Base-by-base conservation (phyloP, 2,797 vertebrate genomes). In the Esox masquinongy region DNA sequence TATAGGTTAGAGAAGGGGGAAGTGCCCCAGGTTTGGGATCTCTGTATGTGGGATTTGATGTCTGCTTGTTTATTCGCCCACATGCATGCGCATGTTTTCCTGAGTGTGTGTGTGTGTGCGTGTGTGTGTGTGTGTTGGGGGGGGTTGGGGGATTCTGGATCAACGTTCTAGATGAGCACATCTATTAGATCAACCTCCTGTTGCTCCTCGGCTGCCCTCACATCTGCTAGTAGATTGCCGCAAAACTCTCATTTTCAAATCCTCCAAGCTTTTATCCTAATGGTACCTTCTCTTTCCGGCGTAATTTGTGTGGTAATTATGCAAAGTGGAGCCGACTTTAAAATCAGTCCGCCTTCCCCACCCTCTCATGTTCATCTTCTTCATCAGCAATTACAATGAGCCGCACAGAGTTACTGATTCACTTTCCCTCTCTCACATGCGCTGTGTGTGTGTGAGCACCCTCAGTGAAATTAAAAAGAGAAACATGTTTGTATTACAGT, bases 291-390 rank as follows among this genome's bases (percentile, higher is more conserved):
- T 36, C 71, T 73, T 74, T 79, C 74, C 66, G 66, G 12, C 51
- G 73, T 53, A 59, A 74, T 74, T 70, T 74, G 72, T 24, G 70
- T 39, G 73, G 61, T 76, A 74, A 77, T 81, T 83, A 77, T 77
- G 56, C 39, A 74, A 78, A 80, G 53, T 64, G 56, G 67, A 68
- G 61, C 49, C 59, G 72, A 80, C 59, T 73, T 74, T 68, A 26
- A 19, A 72, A 64, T 76, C 67, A 68, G 61, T 14, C 53, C 47
- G 19, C n/a, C 72, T 39, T 49, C 29, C 49, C 39, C 24, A 68
- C 34, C 5, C 3, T 77, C 51, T 69, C 73, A 50, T 56, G 17
- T 56, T 75, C 64, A 14, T 66, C 49, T 31, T 31, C 68, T 70
- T 43, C 34, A 51, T 74, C 61, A 67, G 31, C 64, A 67, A 67